A percentile compares a stretch with the other conserved stretches of the same genome.
Evolutionary conservation across 2,888 invertebrate genomes (phyloP).

Genomic region (Habrosyne pyritoides): DNA sequence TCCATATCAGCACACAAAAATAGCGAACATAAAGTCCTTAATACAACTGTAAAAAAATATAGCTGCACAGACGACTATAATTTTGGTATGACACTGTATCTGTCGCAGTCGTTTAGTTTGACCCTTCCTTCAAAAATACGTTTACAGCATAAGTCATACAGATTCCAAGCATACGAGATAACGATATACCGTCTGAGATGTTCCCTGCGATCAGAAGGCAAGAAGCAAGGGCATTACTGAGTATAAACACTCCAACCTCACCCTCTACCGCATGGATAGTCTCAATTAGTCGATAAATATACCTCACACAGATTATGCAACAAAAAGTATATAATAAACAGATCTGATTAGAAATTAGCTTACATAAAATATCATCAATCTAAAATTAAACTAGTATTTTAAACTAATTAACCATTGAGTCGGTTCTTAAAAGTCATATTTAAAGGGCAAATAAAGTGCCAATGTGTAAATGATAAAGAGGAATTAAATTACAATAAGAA

Average conservation of each 20-base stretch:
- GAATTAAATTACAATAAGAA: conserved; percentile 16
- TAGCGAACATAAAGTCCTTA: not conserved
- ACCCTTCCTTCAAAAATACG: no score
- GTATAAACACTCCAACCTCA: no score
- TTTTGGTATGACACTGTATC: no score
- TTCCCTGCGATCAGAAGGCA: no score
- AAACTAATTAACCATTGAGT: not conserved
- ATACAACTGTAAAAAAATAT: no score
- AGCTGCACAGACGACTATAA: no score
- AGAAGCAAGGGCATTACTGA: no score
- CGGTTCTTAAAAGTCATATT: not conserved
- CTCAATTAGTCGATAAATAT: not conserved
- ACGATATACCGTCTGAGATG: no score
- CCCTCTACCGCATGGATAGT: not conserved
- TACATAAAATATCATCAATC: not conserved
- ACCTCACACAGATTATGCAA: not conserved
- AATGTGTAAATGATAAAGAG: not conserved
- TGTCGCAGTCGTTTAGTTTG: no score
- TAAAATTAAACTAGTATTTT: not conserved
- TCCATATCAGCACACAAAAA: not conserved
- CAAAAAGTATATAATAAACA: not conserved
- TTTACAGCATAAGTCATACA: no score
- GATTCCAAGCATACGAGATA: no score
- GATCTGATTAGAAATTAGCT: not conserved
- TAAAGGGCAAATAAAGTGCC: not conserved